Base-by-base conservation (phyloP, 2,113 vertebrate species). In the Canis aureus region DNA sequence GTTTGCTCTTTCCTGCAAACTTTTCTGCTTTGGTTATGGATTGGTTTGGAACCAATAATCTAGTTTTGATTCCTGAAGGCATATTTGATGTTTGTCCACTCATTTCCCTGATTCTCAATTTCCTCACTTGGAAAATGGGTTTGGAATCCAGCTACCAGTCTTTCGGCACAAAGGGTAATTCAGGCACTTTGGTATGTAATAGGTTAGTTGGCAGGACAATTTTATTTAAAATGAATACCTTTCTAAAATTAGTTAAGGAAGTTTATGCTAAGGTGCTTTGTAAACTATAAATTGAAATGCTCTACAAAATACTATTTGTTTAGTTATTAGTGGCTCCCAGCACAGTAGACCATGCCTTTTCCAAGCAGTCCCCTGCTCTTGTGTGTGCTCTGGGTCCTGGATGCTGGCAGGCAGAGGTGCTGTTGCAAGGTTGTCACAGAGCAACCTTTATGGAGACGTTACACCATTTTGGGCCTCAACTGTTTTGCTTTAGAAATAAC, bases 91-190 rank as follows among this genome's bases (percentile, higher is more conserved):
- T 85, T 81, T 96, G 5, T 11, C 69, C 55, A 19, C 43, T 92
- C 62, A 57, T 1, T 57, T 87, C 27, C 20, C 6, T 29, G 32
- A 32, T 57, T n/a, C 22, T 89, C 38, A 51, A 2, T 86, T 92
- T 92, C 49, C 17, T 93, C 79, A 27, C 35, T 59, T 95, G 27
- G 38, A 89, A 74, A 94, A 85, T 89, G 32, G 67, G 27, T 38
- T 84, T 93, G 35, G 55, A 88, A 97, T 11, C 57, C 20, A 53
- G 23, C 15, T 71, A 8, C 43, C 25, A 93, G 79, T 81, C 27
- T 82, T 64, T 35, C 69, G 32, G 49, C 51, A 89, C 13, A 55
- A 55, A 82, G 62, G 57, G 49, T 88, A 35, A 17, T 90, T 94
- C 35, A 62, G 69, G 29, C n/a, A 67, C 27, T 92, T 85, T 74